Evolutionary conservation across 2,113 vertebrate genomes (phyloP).

Genomic region (Accipiter cooperii): DNA sequence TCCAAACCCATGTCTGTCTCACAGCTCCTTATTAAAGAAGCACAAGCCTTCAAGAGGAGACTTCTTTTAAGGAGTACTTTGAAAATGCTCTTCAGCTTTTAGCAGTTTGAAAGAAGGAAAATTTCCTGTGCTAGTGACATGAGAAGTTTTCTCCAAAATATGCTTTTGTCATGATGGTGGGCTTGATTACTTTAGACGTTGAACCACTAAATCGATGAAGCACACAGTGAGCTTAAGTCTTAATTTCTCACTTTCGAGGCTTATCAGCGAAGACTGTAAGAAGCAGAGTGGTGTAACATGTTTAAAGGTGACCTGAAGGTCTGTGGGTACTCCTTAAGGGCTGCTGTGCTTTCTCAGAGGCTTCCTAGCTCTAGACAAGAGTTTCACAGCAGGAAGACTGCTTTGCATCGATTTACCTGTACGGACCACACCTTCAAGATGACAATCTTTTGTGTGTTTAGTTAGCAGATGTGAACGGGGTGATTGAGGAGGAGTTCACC

Average conservation of each 20-base stretch:
- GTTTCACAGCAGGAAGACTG: not conserved
- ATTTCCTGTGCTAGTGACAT: not conserved
- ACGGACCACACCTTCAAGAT: not conserved
- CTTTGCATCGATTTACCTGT: not conserved
- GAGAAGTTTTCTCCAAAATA: not conserved
- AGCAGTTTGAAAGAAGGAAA: not conserved
- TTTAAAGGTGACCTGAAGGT: not conserved
- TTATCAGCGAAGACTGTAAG: not conserved
- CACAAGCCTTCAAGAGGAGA: not conserved
- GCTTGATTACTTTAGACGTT: not conserved
- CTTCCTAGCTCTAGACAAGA: not conserved
- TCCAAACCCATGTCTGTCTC: not conserved
- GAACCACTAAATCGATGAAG: not conserved
- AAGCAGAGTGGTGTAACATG: not conserved
- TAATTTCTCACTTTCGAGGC: not conserved
- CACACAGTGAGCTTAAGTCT: not conserved
- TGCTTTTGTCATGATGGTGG: not conserved
- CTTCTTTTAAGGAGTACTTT: not conserved
- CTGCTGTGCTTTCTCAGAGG: not conserved
- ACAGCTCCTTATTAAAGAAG: not conserved
- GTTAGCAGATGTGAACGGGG: slow-evolving; percentile 82
- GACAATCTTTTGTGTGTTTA: slow-evolving; percentile 20
- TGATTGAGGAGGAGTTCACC: slow-evolving; percentile 90
- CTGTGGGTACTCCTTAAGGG: not conserved
- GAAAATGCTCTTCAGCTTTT: not conserved